Evolutionary conservation across 2,113 vertebrate species (phyloP), one percentile per base, ranked within the genome.

Genomic region (Cervus canadensis): DNA sequence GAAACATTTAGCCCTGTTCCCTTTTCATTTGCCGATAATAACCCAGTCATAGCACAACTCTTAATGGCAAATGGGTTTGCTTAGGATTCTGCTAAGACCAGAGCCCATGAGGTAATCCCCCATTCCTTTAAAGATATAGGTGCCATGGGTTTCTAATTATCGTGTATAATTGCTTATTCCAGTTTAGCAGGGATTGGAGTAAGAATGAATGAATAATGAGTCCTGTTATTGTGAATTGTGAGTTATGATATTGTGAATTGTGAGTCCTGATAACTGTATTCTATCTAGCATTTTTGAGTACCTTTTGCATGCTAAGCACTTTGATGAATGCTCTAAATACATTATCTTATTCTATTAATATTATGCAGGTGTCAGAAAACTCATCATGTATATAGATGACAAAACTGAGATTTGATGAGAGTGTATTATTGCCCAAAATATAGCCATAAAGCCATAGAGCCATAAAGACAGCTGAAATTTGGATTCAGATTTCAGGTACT

Each of bases 181-280:
- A 91, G 7, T 60, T 74, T 88, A 94, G 15, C 13, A 60, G 86
- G 30, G 9, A 56, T 91, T 94, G 48, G 40, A 16, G 3, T 91
- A 92, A 92, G 71, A 92, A 92, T 71, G 52, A 96, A 93, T 84
- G 87, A 85, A 62, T 95, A 43, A 92, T 45, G 21, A 10, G 43
- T 91, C 30, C 23, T 84, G 45, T 79, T 59, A 87, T 84, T 64
- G 15, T 45, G 25, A 13, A 74, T 84, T 57, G 12, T 45, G 30
- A 10, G 33, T 93, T 21, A 11, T 79, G 52, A 84, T 57, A 83
- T 5, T 36, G 64, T 71, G 64, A 74, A 74, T 91, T 76, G 12
- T 40, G 30, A 13, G 36, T 93, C 25, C 23, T 84, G 59, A 84
- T 52, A 87, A 48, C 7, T 88, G 57, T 25, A 28, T 60, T 8